Evolutionary conservation across 2,113 vertebrate genomes (phyloP), one percentile per base, ranked within the genome.

Genomic region (Nyctibius bracteatus): DNA sequence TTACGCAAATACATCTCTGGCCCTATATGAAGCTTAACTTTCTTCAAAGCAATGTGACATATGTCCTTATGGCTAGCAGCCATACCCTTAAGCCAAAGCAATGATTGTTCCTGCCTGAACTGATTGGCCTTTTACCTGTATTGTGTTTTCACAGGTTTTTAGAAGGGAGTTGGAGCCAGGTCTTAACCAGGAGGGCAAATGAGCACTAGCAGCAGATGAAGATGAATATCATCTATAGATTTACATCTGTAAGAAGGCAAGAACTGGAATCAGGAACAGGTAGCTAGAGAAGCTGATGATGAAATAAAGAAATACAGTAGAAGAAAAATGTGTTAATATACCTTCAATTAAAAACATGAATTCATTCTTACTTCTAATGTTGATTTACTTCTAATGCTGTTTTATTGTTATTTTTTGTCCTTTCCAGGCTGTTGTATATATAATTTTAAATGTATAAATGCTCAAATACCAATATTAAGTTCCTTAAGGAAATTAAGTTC

Each of bases 31-130:
- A 90, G 28, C 35, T 85, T 91, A 72, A 59, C 55, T 81, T 94
- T 86, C 83, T 94, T 94, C 91, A 91, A 90, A 95, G 70, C 31
- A 91, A 22, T 79, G 68, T 87, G 89, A 91, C 86, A 96, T 78
- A 87, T 90, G 81, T 86, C 78, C 37, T 90, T 86, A 77, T 91
- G 92, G 81, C 66, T 80, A 55, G 46, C 55, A 94, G 62, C 63
- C 92, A 92, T 92, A 88, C 39, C 87, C 79, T 88, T 63, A 90
- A 93, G 67, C 59, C 58, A 93, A 95, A 95, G 43, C 9, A 83
- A 7, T 78, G 55, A 81, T 52, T 90, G 46, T 74, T 83, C 84
- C 70, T 82, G 43, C 51, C 59, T 91, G 87, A 96, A 94, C 37
- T 77, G 63, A 81, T 54, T 91, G 74, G 61, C 54, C 85, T 97